phyloP scores from a whole-genome alignment of 2,113 vertebrate species.

The Acanthochromis polyacanthus region DNA sequence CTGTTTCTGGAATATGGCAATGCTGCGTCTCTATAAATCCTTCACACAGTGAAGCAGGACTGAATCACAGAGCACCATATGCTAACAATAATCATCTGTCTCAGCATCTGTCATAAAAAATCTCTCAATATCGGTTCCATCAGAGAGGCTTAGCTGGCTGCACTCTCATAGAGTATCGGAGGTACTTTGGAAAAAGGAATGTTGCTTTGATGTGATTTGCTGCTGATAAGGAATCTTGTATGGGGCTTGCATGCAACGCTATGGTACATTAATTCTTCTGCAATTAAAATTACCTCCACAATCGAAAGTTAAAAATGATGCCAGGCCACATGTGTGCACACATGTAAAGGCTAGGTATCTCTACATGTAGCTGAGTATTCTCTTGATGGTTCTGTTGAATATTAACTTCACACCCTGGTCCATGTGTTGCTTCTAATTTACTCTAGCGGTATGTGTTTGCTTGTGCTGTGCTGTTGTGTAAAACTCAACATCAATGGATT shows the following conservation, averaged over 20 bases:
- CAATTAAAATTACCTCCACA: conserved; percentile 61
- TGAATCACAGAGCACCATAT: conserved; percentile 68
- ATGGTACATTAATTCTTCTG: conserved; percentile 55
- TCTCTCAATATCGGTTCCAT: conserved; percentile 70
- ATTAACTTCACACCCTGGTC: neutral
- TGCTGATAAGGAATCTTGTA: conserved; percentile 61
- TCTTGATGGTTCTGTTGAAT: conserved; percentile 16
- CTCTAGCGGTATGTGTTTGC: neutral
- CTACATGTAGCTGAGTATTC: conserved; percentile 12
- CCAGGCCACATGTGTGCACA: conserved; percentile 9
- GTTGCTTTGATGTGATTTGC: conserved; percentile 44
- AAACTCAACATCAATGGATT: neutral
- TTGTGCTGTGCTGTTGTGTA: neutral
- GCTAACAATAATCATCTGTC: conserved; percentile 68
- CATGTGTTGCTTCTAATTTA: neutral
- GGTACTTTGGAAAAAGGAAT: conserved; percentile 59
- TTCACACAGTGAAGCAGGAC: conserved; percentile 13
- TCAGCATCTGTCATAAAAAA: conserved; percentile 62
- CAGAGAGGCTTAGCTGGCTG: conserved; percentile 61
- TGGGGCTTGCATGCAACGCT: conserved; percentile 52
- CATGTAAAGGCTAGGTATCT: conserved; percentile 22
- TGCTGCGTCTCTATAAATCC: conserved; percentile 14
- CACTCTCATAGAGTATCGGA: conserved; percentile 65
- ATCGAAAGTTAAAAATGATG: conserved; percentile 52
- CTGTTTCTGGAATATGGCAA: conserved; percentile 24